phyloP scores from a whole-genome alignment of 2,113 vertebrate species.

The Podarcis raffonei region DNA sequence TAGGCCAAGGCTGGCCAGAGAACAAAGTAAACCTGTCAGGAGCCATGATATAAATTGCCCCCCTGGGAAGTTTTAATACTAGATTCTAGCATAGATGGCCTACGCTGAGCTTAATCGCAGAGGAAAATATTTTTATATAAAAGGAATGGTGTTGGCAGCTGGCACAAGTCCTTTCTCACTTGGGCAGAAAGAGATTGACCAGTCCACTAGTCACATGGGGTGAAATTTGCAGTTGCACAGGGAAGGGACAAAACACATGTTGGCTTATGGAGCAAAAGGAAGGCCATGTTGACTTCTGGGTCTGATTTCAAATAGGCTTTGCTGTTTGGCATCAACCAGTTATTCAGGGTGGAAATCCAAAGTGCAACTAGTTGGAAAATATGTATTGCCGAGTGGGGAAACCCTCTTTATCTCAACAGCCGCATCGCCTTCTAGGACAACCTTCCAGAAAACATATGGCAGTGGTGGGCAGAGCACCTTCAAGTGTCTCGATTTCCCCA shows the following conservation, averaged over 20 bases:
- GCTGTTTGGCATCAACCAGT: slow-evolving; percentile 23
- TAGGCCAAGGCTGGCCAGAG: background rate
- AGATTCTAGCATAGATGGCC: background rate
- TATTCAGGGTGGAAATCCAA: background rate
- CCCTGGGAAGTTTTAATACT: background rate
- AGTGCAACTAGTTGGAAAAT: background rate
- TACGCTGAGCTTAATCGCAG: background rate
- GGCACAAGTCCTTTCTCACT: background rate
- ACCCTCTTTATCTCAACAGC: too few species aligned
- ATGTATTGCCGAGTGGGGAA: background rate
- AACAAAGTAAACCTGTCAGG: slow-evolving; percentile 12
- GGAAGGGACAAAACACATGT: background rate
- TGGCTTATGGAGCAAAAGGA: background rate
- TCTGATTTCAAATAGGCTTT: slow-evolving; percentile 37
- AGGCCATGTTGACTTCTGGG: background rate
- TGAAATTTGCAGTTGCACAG: background rate
- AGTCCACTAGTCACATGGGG: background rate
- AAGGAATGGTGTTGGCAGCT: background rate
- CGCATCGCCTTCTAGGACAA: too few species aligned
- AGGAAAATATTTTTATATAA: background rate
- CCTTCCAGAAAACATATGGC: too few species aligned
- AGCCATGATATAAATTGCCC: background rate
- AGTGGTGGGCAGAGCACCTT: too few species aligned
- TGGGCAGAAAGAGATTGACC: background rate
- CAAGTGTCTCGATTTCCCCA: too few species aligned